Base-by-base conservation (phyloP, 2,888 invertebrate genomes). In the Megalurothrips usitatus region DNA sequence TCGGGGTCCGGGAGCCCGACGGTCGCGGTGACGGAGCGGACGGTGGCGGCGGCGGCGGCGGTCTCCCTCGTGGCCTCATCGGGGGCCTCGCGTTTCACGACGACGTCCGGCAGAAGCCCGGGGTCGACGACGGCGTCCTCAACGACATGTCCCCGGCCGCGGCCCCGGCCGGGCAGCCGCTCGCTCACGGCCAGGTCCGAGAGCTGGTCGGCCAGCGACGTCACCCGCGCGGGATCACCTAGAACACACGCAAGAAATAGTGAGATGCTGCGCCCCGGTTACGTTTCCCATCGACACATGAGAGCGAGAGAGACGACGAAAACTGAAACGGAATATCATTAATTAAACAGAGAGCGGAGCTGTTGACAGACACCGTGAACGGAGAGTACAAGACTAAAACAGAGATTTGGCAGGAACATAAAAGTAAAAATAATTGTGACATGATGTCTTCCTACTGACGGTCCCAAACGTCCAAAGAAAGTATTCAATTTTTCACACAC, bases 151-250 rank as follows among this genome's bases (percentile, higher is more conserved):
- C 58, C 58, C 14, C 58, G 58, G 52, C 52, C 52, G 12, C 52
- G 52, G 58, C 58, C 58, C 58, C 14, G 14, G 6, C 58, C 58
- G 19, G 58, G 12, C 58, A 58, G 58, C 58, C 19, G 19, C 14
- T 58, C 17, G 19, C 19, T 19, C 14, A 58, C 58, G 58, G 19
- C 17, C 14, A 58, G 58, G 14, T 58, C 58, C 14, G 58, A 58
- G 19, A 58, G 58, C 4, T 14, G 17, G 58, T 58, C n/a, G 19
- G 58, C n/a, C 17, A 58, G 19, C 58, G 43, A 83, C 82, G 79
- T 81, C 82, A 23, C 78, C 80, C 43, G 79, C 78, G 79, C 75
- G 26, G 28, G 23, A 79, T 82, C 79, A 79, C 75, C 23, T 81
- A 81, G 43, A 80, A 19, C 28, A 58, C 63, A 43, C 58, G 52